Conservation (phyloP, 1,140 invertebrate species). For the Coboldia fuscipes region DNA sequence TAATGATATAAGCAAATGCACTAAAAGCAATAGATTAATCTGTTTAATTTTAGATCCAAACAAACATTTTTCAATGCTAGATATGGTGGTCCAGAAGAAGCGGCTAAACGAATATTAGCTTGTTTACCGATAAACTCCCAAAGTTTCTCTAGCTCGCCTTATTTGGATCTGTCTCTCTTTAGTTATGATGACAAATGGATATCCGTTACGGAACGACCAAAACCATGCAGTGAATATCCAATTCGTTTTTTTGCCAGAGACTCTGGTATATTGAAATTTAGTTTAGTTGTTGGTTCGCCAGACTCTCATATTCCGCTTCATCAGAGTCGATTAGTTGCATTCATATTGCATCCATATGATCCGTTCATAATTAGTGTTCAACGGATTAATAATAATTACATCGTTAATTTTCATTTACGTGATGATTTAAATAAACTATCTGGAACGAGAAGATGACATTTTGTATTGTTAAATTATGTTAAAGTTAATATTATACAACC, state of each 20-base stretch:
- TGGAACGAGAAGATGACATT: too few species aligned
- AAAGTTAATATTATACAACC: too few species aligned
- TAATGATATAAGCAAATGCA: background rate
- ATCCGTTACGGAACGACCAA: slow-evolving; percentile 84
- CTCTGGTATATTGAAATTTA: slow-evolving; percentile 72
- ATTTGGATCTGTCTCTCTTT: slow-evolving; percentile 80
- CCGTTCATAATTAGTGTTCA: slow-evolving; percentile 93
- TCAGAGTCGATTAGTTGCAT: slow-evolving; percentile 73
- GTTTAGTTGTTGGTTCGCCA: slow-evolving; percentile 59
- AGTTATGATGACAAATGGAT: slow-evolving; percentile 95
- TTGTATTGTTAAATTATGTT: too few species aligned
- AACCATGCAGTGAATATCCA: slow-evolving; percentile 78
- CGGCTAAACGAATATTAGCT: slow-evolving; percentile 70
- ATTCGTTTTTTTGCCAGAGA: slow-evolving; percentile 85
- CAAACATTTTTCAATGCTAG: slow-evolving; percentile 73
- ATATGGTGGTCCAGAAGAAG: slow-evolving; percentile 65
- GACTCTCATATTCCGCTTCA: slow-evolving; percentile 29
- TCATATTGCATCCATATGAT: slow-evolving; percentile 93
- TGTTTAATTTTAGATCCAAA: slow-evolving; percentile 39
- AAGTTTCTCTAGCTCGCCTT: slow-evolving; percentile 81
- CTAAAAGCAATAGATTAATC: background rate
- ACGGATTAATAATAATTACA: slow-evolving; percentile 84
- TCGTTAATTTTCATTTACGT: slow-evolving; percentile 85
- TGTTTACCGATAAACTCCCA: slow-evolving; percentile 90
- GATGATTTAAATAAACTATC: too few species aligned